Conservation (phyloP, 2,888 invertebrate genomes). For the Lypha dubia region DNA sequence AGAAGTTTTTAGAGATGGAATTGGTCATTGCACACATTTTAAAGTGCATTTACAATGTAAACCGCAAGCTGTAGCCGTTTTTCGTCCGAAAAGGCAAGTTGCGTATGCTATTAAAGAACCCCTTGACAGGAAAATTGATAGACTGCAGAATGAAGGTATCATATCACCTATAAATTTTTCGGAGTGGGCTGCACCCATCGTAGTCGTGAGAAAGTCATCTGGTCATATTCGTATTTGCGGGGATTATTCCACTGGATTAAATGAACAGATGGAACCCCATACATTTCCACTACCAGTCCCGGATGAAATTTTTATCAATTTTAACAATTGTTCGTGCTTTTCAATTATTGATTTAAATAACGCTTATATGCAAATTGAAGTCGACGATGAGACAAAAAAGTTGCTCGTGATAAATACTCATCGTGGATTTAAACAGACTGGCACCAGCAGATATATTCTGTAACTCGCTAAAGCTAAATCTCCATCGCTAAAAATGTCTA, state of each 20-base stretch:
- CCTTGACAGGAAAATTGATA: constrained; percentile 60
- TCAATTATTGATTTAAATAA: constrained; percentile 70
- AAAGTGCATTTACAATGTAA: too few species aligned
- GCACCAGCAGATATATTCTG: too few species aligned
- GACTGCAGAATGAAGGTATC: constrained; percentile 60
- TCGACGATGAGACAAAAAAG: constrained; percentile 69
- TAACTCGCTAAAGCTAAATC: too few species aligned
- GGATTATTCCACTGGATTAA: too few species aligned
- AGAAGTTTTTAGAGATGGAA: too few species aligned
- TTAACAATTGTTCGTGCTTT: constrained; percentile 25
- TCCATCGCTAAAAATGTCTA: too few species aligned
- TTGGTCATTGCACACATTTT: too few species aligned
- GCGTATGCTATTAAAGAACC: constrained; percentile 66
- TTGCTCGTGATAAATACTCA: constrained; percentile 69
- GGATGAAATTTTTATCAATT: too few species aligned
- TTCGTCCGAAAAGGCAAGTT: constrained; percentile 67
- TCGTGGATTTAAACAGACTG: constrained; percentile 68
- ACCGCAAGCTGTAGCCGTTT: constrained; percentile 59
- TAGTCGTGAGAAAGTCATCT: constrained; percentile 62
- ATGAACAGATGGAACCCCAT: too few species aligned
- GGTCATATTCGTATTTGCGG: too few species aligned
- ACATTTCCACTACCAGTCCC: too few species aligned
- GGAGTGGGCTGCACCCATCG: constrained; percentile 73
- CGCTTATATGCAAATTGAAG: constrained; percentile 72
- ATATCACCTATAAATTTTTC: constrained; percentile 70